phyloP scores from a whole-genome alignment of 2,888 invertebrate species.

The Scaptomyza flava region DNA sequence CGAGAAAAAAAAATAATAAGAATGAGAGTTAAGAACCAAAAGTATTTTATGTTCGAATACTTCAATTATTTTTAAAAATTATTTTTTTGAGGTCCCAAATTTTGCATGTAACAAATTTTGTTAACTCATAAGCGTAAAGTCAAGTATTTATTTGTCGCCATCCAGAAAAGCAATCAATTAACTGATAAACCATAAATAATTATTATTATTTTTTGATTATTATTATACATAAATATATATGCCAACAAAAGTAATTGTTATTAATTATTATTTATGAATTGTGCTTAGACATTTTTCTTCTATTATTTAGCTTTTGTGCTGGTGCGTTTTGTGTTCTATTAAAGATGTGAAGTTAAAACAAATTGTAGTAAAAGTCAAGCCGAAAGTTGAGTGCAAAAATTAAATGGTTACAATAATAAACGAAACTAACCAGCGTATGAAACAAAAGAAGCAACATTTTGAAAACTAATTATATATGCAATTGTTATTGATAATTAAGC shows the following conservation, averaged over 20 bases:
- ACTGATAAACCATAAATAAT: constrained; percentile 24
- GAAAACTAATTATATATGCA: constrained; percentile 43
- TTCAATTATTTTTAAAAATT: constrained; percentile 44
- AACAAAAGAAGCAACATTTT: constrained; percentile 21
- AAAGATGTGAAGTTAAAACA: constrained; percentile 29
- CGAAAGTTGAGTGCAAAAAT: constrained; percentile 56
- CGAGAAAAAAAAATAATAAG: background rate
- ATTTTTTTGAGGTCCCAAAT: constrained; percentile 21
- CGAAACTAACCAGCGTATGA: constrained; percentile 28
- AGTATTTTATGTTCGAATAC: constrained; percentile 78
- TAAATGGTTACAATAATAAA: constrained; percentile 37
- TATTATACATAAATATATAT: constrained; percentile 24
- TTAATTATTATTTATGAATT: constrained; percentile 67
- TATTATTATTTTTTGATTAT: constrained; percentile 55
- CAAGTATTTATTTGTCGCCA: constrained; percentile 65
- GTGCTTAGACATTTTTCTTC: constrained; percentile 28
- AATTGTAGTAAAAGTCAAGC: constrained; percentile 40
- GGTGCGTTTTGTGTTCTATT: constrained; percentile 29
- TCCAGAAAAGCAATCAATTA: constrained; percentile 42
- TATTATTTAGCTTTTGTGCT: background rate
- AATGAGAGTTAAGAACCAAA: constrained; percentile 42
- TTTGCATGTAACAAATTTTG: constrained; percentile 19
- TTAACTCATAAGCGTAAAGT: constrained; percentile 15
- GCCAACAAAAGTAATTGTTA: constrained; percentile 53
- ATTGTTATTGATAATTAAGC: constrained; percentile 73